A percentile compares a stretch with the other conserved stretches of the same genome.
Conservation (phyloP, 2,113 vertebrate species). For the Ceratotherium simum region DNA sequence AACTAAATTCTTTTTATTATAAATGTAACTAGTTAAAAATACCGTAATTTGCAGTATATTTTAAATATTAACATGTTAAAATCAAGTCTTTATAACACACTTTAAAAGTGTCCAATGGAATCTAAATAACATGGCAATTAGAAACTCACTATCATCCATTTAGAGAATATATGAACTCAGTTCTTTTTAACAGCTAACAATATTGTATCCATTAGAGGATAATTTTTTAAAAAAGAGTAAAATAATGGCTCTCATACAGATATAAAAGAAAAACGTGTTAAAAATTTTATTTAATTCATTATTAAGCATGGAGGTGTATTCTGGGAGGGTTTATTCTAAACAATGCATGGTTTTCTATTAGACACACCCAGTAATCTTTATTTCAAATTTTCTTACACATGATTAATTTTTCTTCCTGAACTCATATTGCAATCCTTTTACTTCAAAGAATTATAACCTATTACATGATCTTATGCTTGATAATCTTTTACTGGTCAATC, state of each 20-base stretch:
- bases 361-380: neutral
- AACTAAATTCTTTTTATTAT: neutral
- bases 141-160: neutral
- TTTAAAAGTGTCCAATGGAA: neutral
- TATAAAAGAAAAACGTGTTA: neutral
- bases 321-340: neutral
- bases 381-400: neutral
- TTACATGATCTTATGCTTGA: neutral
- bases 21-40: neutral
- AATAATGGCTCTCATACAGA: neutral
- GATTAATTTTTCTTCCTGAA: neutral
- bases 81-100: neutral
- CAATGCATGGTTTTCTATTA: neutral
- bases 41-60: neutral
- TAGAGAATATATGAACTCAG: neutral
- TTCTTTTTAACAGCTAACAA: neutral
- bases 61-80: neutral
- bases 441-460: neutral
- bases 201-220: neutral
- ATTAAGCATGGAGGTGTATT: neutral
- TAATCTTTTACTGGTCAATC: neutral
- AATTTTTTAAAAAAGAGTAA: neutral
- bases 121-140: neutral
- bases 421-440: neutral
- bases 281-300: neutral